Base-by-base conservation (phyloP, 2,797 vertebrate species). In the Toxotes lorentzi region DNA sequence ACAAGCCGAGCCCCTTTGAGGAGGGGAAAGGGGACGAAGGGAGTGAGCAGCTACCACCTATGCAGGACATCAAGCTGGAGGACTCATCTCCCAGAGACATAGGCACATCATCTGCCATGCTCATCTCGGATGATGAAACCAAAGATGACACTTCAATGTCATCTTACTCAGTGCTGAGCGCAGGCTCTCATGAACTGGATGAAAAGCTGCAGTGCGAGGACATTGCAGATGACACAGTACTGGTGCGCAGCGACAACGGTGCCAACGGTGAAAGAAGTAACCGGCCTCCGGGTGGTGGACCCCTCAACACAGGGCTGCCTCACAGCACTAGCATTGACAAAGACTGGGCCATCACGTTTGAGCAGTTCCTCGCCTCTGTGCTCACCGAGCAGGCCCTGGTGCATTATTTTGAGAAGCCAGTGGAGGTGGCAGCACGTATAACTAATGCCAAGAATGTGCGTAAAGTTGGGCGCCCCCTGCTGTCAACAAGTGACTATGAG, bases 91-190 rank as follows among this genome's bases (percentile, higher is more conserved):
- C 96, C 41, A 97, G 97, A 91, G 97, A 97, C 91, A 93, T 93
- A 0, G 97, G 95, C 47, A 95, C 95, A 1, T 96, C 96, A 6
- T 98, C 97, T 0, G 95, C 97, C 91, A 99, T 99, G 97, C 95
- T 98, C 1, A 97, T 97, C 82, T 99, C 98, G 0, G 98, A 99
- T 0, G 98, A 99, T 0, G 98, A 99, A 71, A 97, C 97, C 14
- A 99, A 98, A 90, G 98, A 99, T 0, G 98, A 99, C 90, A 97
- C 97, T 0, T 99, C 98, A 0, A 96, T 99, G 96, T 99, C 98
- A 0, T 99, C 98, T 0, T 99, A 99, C 94, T 99, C 98, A 0
- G 97, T 99, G 83, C 96, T 99, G 79, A 99, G 98, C 0, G 94
- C 97, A 0, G 97, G 97, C 66, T 99, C 98, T 0, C 97, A 98